These are phyloP conservation scores for Drosophila bifasciata DNA, from an alignment of 1,140 invertebrate species.

Conservation along the genomic window DNA sequence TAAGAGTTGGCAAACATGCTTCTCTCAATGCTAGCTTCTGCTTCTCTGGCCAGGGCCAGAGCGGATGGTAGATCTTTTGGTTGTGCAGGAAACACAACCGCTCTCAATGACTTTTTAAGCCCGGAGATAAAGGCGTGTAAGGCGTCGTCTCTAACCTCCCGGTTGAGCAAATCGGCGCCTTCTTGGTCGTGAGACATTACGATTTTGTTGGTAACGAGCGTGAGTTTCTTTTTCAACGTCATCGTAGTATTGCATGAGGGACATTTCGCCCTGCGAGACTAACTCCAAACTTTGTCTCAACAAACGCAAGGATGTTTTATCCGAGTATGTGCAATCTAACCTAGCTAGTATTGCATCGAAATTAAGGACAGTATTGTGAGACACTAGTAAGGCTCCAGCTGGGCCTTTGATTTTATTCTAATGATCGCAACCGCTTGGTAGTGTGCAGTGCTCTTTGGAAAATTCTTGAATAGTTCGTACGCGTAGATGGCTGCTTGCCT, in stretches of 20 bases:
- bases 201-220: conserved; percentile 5
- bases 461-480: conserved; percentile 12
- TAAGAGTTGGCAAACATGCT: conserved; percentile 14
- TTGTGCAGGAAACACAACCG: conserved; percentile 9
- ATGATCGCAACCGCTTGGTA: conserved; percentile 19
- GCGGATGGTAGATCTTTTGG: conserved; percentile 25
- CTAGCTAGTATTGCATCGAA: conserved; percentile 19
- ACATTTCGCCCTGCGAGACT: conserved; percentile 9
- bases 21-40: not conserved
- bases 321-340: conserved; percentile 19
- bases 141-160: conserved; percentile 21
- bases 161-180: conserved; percentile 10
- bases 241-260: conserved; percentile 25
- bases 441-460: conserved; percentile 8
- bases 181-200: conserved; percentile 10
- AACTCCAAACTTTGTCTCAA: conserved; percentile 8
- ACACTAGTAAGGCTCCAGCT: conserved; percentile 22
- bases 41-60: conserved; percentile 13
- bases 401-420: conserved; percentile 21
- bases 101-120: conserved; percentile 3
- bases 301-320: conserved; percentile 18
- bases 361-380: conserved; percentile 27
- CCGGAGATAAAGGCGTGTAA: conserved; percentile 10
- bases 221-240: conserved; percentile 26
- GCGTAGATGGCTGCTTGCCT: conserved; percentile 27